Percentiles rank a stretch among this genome's conserved stretches.
phyloP scores from a whole-genome alignment of 1,140 invertebrate species.

The Drosophila parabipectinata region DNA sequence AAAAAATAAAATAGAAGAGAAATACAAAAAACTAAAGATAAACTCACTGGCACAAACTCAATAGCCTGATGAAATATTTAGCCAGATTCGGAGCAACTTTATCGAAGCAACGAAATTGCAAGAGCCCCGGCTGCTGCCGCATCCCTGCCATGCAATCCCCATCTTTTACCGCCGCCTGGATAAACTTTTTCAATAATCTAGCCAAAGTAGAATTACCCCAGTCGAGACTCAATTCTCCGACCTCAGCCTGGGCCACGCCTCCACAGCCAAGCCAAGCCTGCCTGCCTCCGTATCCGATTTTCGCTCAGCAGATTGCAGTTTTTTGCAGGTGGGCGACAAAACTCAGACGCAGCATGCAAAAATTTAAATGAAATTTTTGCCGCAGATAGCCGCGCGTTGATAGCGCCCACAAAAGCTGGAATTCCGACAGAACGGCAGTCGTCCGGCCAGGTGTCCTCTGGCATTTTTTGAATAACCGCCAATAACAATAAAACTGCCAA shows the following conservation, averaged over 20 bases:
- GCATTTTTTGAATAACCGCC: conserved; percentile 66
- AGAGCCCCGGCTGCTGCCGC: conserved; percentile 18
- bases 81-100: conserved; percentile 68
- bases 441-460: conserved; percentile 48
- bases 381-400: conserved; percentile 52
- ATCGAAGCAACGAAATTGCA: conserved; percentile 59
- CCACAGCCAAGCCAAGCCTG: not conserved
- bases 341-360: conserved; percentile 59
- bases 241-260: conserved; percentile 14
- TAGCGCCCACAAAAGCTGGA: conserved; percentile 45
- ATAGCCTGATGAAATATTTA: conserved; percentile 76
- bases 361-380: conserved; percentile 76
- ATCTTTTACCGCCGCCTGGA: conserved; percentile 25
- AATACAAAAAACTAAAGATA: conserved; percentile 60
- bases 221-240: conserved; percentile 46
- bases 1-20: conserved; percentile 35
- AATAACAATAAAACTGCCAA: conserved; percentile 79
- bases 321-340: conserved; percentile 54
- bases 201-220: conserved; percentile 62
- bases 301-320: conserved; percentile 40
- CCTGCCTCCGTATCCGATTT: not conserved
- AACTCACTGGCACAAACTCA: conserved; percentile 69
- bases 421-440: conserved; percentile 11
- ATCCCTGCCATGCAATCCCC: not conserved
- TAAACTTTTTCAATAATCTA: conserved; percentile 77